Percentiles rank a stretch among this genome's conserved stretches.
Evolutionary conservation across 1,140 invertebrate species (phyloP).

Genomic region (Neuroterus valhalla): DNA sequence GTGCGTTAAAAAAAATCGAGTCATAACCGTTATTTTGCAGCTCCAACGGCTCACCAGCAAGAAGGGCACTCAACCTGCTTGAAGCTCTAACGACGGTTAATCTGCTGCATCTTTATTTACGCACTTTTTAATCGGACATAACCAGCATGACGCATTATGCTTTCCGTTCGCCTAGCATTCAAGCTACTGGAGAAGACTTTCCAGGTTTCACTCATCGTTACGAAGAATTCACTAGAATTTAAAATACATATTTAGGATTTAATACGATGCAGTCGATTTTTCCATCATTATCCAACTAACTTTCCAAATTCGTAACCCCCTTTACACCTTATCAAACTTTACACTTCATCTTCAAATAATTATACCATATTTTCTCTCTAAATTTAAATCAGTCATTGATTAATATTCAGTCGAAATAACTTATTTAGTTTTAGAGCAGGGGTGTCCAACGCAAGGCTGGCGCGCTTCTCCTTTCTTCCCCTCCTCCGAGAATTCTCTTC

Average conservation of each 20-base stretch:
- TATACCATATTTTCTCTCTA: not conserved
- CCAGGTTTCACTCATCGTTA: constrained; percentile 8
- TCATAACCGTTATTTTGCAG: constrained; percentile 70
- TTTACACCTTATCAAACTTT: not conserved
- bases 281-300: too few species aligned
- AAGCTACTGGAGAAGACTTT: constrained; percentile 7
- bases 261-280: too few species aligned
- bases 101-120: constrained; percentile 40
- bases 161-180: constrained; percentile 7
- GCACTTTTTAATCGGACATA: constrained; percentile 45
- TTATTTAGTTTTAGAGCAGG: too few species aligned
- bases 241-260: too few species aligned
- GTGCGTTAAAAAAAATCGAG: constrained; percentile 33
- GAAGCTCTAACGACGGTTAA: constrained; percentile 55
- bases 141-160: constrained; percentile 50
- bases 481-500: too few species aligned
- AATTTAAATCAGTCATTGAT: too few species aligned
- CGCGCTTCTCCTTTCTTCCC: too few species aligned
- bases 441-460: too few species aligned
- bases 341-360: not conserved
- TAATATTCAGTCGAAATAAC: too few species aligned
- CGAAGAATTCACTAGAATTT: not conserved
- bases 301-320: too few species aligned
- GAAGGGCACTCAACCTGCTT: constrained; percentile 72
- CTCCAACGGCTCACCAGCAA: constrained; percentile 73